Evolutionary conservation across 2,888 invertebrate species (phyloP), one percentile per base, ranked within the genome.

Genomic region (Charanyca ferruginea): DNA sequence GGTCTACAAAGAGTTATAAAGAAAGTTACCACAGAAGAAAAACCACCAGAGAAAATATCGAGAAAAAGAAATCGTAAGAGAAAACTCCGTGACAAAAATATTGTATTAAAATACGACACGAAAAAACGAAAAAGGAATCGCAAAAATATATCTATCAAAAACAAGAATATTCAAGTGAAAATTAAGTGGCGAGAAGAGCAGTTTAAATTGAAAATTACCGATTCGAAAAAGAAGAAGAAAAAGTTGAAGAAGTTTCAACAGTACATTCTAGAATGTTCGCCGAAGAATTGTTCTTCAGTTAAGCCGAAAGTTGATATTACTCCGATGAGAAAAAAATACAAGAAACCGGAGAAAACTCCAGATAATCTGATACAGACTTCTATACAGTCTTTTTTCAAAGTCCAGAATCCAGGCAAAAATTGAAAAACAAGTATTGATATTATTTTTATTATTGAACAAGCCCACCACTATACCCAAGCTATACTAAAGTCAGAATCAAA

Each of bases 341-440:
- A 82, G 0, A 93, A 89, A 68, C 74, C 65, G 0, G 89, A 89
- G 1, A 92, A 87, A 57, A 77, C 80, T 0, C 77, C 87, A 0
- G 94, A 94, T 57, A 90, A 90, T 42, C 77, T 93, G 2, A 86
- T 90, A 8, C 95, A 95, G 60, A 93, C 90, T 0, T 91, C 91
- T 0, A 88, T 95, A 22, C 82, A 89, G 6, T 92, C 77, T 25
- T 94, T 94, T 69, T 94, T 94, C 53, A 91, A 88, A 68, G 25
- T 82, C 0, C 86, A 82, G 41, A 16, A 68, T 13, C 71, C 82
- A 1, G 48, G n/a, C 5, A 48, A 44, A 0, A 55, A 70, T 16
- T 70, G 35, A 72, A 1, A 25, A 32, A 0, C 32, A 9, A 32
- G 32, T 1, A 11, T 28, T 28, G 9, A 9, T 9, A n/a, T n/a